Base-by-base conservation (phyloP, 2,888 invertebrate species). In the Cerastis leucographa region DNA sequence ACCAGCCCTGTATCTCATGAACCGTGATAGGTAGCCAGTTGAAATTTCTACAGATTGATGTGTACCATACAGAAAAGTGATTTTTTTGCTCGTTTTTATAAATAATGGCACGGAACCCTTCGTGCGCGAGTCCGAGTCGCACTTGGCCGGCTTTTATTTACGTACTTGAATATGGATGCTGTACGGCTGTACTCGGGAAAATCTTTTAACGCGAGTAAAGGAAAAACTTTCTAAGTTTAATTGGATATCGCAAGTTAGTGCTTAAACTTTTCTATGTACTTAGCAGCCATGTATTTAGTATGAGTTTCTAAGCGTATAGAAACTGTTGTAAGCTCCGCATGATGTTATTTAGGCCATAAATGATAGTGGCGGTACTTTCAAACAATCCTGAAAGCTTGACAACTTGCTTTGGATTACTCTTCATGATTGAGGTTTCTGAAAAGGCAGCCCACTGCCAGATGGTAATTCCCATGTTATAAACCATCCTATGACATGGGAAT, bases 191-290 rank as follows among this genome's bases (percentile, higher is more conserved):
- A 61, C 61, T 71, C 25, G 14, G 46, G 17, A 78, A 80, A n/a
- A 74, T 62, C 76, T 76, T 82, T 80, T 76, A 67, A 65, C 54
- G 64, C 56, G 40, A 74, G 35, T 75, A 74, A 80, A 76, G 46
- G 74, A 76, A 85, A 73, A 81, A 77, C 70, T 78, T 77, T 64
- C 46, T 17, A 76, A 79, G 76, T 85, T 87, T 85, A 87, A 83
- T 87, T 87, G 75, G 80, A 74, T 85, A 83, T 72, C 42, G 59
- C 69, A 65, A 85, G 76, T 74, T 82, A 78, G 44, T 70, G 49
- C 76, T 73, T 54, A 12, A 70, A 81, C 62, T 81, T 71, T 49
- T 62, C 40, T 56, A 25, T 40, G 29, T 54, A 71, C 25, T 54
- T 35, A 42, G 9, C 35, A 64, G 62, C 2, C 62, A 35, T 74